Conservation (phyloP, 2,888 invertebrate genomes). For the Idaea aversata region DNA sequence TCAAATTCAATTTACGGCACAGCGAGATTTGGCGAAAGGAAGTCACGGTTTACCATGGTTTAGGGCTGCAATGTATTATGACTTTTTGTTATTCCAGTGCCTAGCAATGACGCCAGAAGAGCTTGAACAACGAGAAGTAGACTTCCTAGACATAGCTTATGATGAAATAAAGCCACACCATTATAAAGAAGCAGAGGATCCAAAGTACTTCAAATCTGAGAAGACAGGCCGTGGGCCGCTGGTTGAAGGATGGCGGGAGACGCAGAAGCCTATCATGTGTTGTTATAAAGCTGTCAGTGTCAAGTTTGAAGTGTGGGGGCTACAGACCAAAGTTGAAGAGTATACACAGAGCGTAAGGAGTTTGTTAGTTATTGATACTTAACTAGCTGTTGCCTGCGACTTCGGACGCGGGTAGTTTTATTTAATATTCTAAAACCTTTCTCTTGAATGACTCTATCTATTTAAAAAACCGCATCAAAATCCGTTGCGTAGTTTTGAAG, state of each 20-base stretch:
- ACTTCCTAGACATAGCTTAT: conserved; percentile 92
- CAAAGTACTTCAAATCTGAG: conserved; percentile 89
- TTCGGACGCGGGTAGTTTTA: not conserved
- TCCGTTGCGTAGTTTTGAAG: no score
- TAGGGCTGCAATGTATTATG: conserved; percentile 9
- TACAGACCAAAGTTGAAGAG: conserved; percentile 93
- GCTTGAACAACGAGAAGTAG: conserved; percentile 86
- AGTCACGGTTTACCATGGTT: not conserved
- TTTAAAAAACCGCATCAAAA: no score
- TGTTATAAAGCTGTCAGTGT: conserved; percentile 94
- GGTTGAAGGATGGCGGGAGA: conserved; percentile 89
- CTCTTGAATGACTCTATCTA: no score
- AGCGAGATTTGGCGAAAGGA: no score
- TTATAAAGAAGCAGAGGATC: conserved; percentile 94
- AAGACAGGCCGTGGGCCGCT: conserved; percentile 92
- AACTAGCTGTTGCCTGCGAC: not conserved
- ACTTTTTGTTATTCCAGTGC: conserved; percentile 80
- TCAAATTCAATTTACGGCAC: no score
- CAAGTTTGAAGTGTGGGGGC: conserved; percentile 95
- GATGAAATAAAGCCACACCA: conserved; percentile 92
- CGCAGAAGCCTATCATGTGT: conserved; percentile 91
- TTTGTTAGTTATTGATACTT: not conserved
- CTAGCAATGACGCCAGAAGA: conserved; percentile 86
- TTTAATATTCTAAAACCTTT: no score
- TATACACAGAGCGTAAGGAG: conserved; percentile 88